Evolutionary conservation across 2,797 vertebrate genomes (phyloP).

Genomic region (Sebastes minor): DNA sequence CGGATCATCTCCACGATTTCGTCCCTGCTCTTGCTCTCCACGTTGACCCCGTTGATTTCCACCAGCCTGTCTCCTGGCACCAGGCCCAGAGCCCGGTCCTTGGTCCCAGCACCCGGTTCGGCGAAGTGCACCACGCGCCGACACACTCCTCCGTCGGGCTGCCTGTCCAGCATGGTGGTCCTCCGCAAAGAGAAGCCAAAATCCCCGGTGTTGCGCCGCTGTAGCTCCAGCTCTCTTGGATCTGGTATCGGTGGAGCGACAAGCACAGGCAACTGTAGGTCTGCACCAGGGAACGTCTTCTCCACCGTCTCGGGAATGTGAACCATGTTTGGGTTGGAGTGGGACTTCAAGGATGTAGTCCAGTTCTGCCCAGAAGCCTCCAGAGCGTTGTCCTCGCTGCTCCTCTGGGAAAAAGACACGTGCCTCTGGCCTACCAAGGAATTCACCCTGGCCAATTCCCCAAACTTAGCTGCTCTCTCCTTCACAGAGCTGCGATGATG

Average conservation of each 20-base stretch:
- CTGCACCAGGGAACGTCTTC: slow-evolving; percentile 85
- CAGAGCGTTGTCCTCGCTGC: slow-evolving; percentile 82
- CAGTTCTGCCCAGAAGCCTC: slow-evolving; percentile 83
- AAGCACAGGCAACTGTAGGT: slow-evolving; percentile 86
- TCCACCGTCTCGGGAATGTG: slow-evolving; percentile 86
- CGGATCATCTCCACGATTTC: slow-evolving; percentile 99
- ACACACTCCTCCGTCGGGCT: slow-evolving; percentile 86
- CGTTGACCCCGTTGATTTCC: slow-evolving; percentile 94
- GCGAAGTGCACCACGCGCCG: slow-evolving; percentile 94
- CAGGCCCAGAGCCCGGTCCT: slow-evolving; percentile 90
- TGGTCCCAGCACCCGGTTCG: slow-evolving; percentile 91
- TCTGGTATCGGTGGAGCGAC: slow-evolving; percentile 82
- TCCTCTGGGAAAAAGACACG: slow-evolving; percentile 87
- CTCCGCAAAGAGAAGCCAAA: slow-evolving; percentile 96
- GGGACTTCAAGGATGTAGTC: slow-evolving; percentile 61
- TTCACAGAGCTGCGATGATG: slow-evolving; percentile 87
- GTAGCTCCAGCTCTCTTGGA: slow-evolving; percentile 89
- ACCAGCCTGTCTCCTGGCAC: slow-evolving; percentile 95
- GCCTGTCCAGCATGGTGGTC: slow-evolving; percentile 92
- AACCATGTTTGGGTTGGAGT: slow-evolving; percentile 71
- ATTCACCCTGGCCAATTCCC: slow-evolving; percentile 88
- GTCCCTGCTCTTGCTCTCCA: slow-evolving; percentile 93
- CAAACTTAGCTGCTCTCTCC: slow-evolving; percentile 91
- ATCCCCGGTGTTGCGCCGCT: slow-evolving; percentile 93
- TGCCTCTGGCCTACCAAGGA: slow-evolving; percentile 83